Base-by-base conservation (phyloP, 1,140 invertebrate species). In the Telenomus remus region DNA sequence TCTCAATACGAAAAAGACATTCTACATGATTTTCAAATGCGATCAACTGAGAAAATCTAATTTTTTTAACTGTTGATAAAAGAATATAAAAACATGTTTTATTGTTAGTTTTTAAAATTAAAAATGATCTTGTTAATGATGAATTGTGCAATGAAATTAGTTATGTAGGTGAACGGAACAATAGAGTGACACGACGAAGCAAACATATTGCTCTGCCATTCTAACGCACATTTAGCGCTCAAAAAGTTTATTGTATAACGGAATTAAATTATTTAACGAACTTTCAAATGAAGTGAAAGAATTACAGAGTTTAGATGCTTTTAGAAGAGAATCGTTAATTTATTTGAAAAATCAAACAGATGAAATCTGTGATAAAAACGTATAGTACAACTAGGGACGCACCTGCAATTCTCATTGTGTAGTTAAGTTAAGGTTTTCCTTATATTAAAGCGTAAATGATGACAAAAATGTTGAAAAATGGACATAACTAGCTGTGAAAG, bases 201-300 rank as follows among this genome's bases (percentile, higher is more conserved):
- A 43, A 49, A 15, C 0, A 43, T 5, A 55, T 56, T 56, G 51
- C n/a, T 35, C 19, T 70, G 14, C 37, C 33, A 0, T 61, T 42
- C 9, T 49, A 46, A 14, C 5, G 51, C 4, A 63, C 57, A 0
- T 9, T 34, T 0, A 3, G 4, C 0, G 51, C 66, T 0, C 66
- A 56, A 63, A 42, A 27, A 50, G 44, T 16, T 35, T 71, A 50
- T 56, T 71, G 19, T 63, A 63, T 47, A 61, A 42, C 1, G 51
- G 44, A 14, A 53, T 61, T 59, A 70, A 70, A 61, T 1, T 61
- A 12, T 69, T 46, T 33, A 59, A 69, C 16, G 43, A 60, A 14
- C 35, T 61, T 8, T 19, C 66, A 2, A n/a, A 11, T 3, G 37
- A 39, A 11, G 1, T 39, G 9, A 39, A n/a, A 39, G 9, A 39